Base-by-base conservation (phyloP, 2,113 vertebrate species). In the Oceanodroma tethys region DNA sequence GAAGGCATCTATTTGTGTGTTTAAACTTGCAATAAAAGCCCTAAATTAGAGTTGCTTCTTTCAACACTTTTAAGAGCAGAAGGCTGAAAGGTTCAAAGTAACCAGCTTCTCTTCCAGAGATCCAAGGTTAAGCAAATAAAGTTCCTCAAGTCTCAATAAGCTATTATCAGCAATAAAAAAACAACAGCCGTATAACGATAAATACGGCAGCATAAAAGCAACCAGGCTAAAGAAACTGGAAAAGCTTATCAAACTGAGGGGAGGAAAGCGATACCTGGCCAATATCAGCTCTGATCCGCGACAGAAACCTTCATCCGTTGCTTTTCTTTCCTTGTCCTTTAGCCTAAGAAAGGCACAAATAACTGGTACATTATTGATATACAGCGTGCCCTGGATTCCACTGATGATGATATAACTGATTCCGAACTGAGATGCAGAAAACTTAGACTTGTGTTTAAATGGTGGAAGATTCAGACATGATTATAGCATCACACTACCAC, bases 41-140 rank as follows among this genome's bases (percentile, higher is more conserved):
- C 52, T 92, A 96, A 97, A 84, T 96, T 97, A 21, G 26, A 96
- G 92, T 83, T 92, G 63, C 52, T 96, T 85, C 74, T 95, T 93
- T 96, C 93, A 95, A 89, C 85, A 59, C 58, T 71, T 95, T 87
- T 92, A 97, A 97, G 55, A 96, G 79, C 43, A 91, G 66, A 75
- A 93, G 88, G 68, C 81, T 93, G 71, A 95, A 93, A 94, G 86
- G 90, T 96, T 98, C 94, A 97, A 97, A 97, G 97, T 90, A 91
- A 92, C 47, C 84, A 94, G 53, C 55, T 86, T 91, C 66, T 97
- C 73, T 63, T 93, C 87, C 95, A 96, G 80, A 96, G 81, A 96
- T 85, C 90, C 96, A 97, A 96, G 95, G 96, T 97, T 97, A 96
- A 97, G 91, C 86, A 98, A 98, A 98, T 96, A 95, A 96, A 91